phyloP scores from a whole-genome alignment of 2,888 invertebrate species.

The Drosophila infuscata region DNA sequence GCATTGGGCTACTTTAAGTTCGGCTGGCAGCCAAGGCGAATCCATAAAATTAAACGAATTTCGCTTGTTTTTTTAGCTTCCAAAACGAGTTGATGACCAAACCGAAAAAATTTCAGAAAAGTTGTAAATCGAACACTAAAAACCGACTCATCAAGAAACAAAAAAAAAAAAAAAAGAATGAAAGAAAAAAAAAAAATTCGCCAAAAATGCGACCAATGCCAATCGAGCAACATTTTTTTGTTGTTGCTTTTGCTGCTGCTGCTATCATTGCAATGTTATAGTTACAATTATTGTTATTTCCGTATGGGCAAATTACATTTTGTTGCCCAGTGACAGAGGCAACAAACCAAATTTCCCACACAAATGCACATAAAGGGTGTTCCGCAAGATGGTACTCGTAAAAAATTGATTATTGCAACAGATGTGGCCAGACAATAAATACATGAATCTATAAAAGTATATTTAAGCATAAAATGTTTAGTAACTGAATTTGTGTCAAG shows the following conservation, averaged over 20 bases:
- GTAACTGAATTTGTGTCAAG: background rate
- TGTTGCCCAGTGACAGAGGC: constrained; percentile 41
- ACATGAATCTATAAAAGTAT: background rate
- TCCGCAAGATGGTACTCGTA: constrained; percentile 22
- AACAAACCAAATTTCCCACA: constrained; percentile 41
- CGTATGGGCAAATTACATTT: constrained; percentile 66
- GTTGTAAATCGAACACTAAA: constrained; percentile 67
- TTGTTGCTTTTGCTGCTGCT: constrained; percentile 21
- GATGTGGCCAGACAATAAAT: constrained; percentile 9
- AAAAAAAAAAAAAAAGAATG: background rate
- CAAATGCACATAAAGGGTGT: constrained; percentile 42
- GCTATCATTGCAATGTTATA: constrained; percentile 66
- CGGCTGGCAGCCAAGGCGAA: constrained; percentile 39
- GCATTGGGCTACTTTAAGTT: constrained; percentile 58
- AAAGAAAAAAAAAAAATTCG: constrained; percentile 20
- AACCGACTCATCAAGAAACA: constrained; percentile 17
- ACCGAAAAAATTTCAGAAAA: constrained; percentile 67
- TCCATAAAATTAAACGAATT: constrained; percentile 55
- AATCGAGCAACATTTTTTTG: constrained; percentile 35
- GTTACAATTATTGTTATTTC: constrained; percentile 75
- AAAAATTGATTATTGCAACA: constrained; percentile 35
- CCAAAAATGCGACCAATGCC: constrained; percentile 62
- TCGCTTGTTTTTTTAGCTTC: constrained; percentile 34
- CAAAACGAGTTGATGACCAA: constrained; percentile 73
- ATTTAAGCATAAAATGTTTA: background rate